Percentiles rank a stretch among this genome's conserved stretches.
phyloP scores from a whole-genome alignment of 1,140 invertebrate species.

The Hermetia illucens region DNA sequence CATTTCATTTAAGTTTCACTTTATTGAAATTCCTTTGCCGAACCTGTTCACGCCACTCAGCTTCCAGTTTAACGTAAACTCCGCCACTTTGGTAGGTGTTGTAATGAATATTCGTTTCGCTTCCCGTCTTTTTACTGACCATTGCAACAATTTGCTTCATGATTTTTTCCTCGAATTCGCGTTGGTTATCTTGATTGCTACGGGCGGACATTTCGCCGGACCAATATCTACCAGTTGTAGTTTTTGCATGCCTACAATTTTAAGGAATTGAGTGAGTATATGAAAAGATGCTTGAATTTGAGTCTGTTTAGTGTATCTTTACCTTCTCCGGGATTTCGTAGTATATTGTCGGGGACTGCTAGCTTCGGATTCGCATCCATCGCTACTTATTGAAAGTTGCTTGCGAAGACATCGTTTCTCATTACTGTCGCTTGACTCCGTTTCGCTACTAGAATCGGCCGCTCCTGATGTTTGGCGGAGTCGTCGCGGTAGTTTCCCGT shows the following conservation, averaged over 20 bases:
- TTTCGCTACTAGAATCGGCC: slow-evolving; percentile 22
- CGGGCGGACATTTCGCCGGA: slow-evolving; percentile 52
- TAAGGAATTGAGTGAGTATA: neutral
- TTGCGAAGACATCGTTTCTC: slow-evolving; percentile 8
- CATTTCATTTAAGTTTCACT: slow-evolving; percentile 61
- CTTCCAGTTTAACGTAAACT: slow-evolving; percentile 51
- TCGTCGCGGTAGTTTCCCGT: neutral
- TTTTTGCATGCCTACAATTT: slow-evolving; percentile 15
- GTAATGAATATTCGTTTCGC: slow-evolving; percentile 15
- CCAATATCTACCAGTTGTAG: slow-evolving; percentile 47
- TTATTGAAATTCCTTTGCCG: slow-evolving; percentile 20
- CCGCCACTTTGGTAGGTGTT: slow-evolving; percentile 37
- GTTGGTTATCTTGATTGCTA: slow-evolving; percentile 72
- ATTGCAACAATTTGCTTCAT: slow-evolving; percentile 50
- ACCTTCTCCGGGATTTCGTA: too few species aligned
- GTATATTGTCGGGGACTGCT: slow-evolving; percentile 9
- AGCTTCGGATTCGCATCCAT: slow-evolving; percentile 26
- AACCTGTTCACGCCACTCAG: slow-evolving; percentile 51
- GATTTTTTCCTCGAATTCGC: slow-evolving; percentile 63
- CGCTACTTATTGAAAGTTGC: slow-evolving; percentile 21
- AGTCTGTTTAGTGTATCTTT: too few species aligned
- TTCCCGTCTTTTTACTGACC: slow-evolving; percentile 33
- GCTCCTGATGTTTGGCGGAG: slow-evolving; percentile 15
- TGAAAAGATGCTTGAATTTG: neutral
- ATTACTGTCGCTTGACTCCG: slow-evolving; percentile 14